phyloP scores from a whole-genome alignment of 2,888 invertebrate species.

The Neoascia interrupta region DNA sequence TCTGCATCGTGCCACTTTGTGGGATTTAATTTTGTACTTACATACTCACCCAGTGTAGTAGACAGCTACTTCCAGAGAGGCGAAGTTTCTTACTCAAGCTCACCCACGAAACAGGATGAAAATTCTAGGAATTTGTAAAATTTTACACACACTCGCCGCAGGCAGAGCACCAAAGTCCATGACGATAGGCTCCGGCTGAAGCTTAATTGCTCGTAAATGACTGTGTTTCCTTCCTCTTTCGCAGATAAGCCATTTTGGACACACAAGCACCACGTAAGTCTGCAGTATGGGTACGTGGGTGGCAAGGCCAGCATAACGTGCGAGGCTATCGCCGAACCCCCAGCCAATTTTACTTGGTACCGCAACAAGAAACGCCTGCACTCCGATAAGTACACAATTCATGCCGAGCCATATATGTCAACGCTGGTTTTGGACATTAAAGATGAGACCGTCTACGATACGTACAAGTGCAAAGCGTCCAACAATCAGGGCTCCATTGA shows the following conservation, averaged over 20 bases:
- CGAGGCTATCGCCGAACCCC: conserved; percentile 81
- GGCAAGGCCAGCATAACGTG: conserved; percentile 83
- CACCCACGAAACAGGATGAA: neutral
- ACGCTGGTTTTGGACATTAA: conserved; percentile 75
- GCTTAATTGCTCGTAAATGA: conserved; percentile 64
- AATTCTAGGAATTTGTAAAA: conserved; percentile 39
- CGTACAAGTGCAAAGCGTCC: conserved; percentile 81
- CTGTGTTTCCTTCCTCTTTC: conserved; percentile 38
- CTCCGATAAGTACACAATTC: conserved; percentile 76
- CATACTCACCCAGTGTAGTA: neutral
- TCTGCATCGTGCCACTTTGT: too few relatives aligned
- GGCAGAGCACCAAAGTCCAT: conserved; percentile 2
- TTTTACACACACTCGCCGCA: conserved; percentile 1
- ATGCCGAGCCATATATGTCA: conserved; percentile 76
- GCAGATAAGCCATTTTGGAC: conserved; percentile 78
- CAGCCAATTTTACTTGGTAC: conserved; percentile 81
- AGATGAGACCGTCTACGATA: conserved; percentile 79
- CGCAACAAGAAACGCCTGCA: conserved; percentile 75
- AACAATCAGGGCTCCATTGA: conserved; percentile 81
- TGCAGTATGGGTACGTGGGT: conserved; percentile 79
- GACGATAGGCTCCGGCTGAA: too few relatives aligned
- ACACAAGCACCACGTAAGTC: conserved; percentile 72
- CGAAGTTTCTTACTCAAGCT: conserved; percentile 11
- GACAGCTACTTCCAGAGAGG: neutral
- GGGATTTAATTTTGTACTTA: too few relatives aligned